Percentiles rank a stretch among this genome's conserved stretches.
Conservation (phyloP, 2,797 vertebrate species). For the Poeciliopsis gracilis region DNA sequence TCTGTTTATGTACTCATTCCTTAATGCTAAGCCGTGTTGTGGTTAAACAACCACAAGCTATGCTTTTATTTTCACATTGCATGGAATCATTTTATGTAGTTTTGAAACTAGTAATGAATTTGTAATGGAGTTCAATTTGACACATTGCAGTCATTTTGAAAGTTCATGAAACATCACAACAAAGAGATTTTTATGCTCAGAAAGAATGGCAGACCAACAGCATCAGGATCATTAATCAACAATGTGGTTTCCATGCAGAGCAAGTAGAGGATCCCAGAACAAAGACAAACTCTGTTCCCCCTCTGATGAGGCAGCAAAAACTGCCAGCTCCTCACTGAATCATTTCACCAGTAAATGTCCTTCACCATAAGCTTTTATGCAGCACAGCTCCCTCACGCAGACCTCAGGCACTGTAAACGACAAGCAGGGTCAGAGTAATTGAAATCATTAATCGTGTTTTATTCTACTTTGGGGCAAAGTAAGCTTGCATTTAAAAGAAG, state of each 20-base stretch:
- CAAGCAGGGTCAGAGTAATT: constrained; percentile 76
- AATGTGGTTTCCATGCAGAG: constrained; percentile 61
- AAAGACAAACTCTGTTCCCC: constrained; percentile 64
- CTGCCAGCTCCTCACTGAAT: constrained; percentile 71
- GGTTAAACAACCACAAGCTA: neutral
- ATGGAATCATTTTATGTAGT: neutral
- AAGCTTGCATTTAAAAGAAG: constrained; percentile 71
- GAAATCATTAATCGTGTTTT: constrained; percentile 83
- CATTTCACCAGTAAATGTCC: constrained; percentile 76
- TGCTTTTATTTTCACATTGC: neutral
- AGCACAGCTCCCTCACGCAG: constrained; percentile 64
- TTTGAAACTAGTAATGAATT: neutral
- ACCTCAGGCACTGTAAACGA: constrained; percentile 76
- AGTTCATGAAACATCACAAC: constrained; percentile 24
- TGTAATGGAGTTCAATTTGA: neutral
- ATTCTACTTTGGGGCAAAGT: constrained; percentile 79
- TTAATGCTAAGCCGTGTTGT: neutral
- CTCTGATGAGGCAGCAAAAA: constrained; percentile 76
- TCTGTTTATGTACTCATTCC: neutral
- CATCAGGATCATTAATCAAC: constrained; percentile 53
- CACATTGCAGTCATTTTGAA: constrained; percentile 23
- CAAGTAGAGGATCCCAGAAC: constrained; percentile 47
- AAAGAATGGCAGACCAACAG: constrained; percentile 36
- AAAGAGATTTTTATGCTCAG: constrained; percentile 15
- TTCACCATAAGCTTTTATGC: constrained; percentile 74